Base-by-base conservation (phyloP, 2,797 vertebrate genomes). In the Danio albolineatus region DNA sequence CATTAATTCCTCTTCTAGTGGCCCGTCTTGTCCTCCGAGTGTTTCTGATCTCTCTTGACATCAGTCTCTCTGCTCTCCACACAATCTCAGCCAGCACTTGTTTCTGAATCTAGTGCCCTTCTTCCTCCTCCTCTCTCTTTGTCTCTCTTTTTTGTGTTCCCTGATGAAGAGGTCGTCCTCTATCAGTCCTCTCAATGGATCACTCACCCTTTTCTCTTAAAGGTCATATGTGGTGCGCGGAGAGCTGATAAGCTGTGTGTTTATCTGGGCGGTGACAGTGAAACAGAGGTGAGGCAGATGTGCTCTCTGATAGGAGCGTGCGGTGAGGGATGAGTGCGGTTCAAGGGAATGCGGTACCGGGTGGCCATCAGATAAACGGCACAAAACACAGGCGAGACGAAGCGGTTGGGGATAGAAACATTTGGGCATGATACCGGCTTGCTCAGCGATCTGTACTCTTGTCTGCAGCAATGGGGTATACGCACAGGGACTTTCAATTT, bases 121-220 rank as follows among this genome's bases (percentile, higher is more conserved):
- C 21, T 66, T 82, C 84, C 85, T 39, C 49, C 39, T 54, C 53
- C 61, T 83, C 77, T 53, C 82, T 48, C 44, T 53, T 56, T 65
- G 51, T 83, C 78, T 83, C 51, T 38, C 28, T 79, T 83, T 65
- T 73, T 28, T 28, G 3, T 1, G 28, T 28, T 51, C 43, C n/a
- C 80, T 87, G 90, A 93, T 92, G 65, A 93, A 92, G 90, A 85
- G 87, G 87, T 72, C 73, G 81, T 85, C 89, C 90, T 88, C 90
- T 89, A 90, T 90, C 87, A 82, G 75, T 88, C 81, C 81, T 82
- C 85, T 88, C 83, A 60, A 76, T 66, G 81, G 85, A 88, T 90
- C 89, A 88, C 88, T 65, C 80, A 60, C 59, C 59, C 86, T 90
- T 88, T 85, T 82, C 84, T 90, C 79, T 84, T 81, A 93, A 94